These are phyloP conservation scores for Andrena marginata DNA, from an alignment of 2,888 invertebrate species.

Conservation along the genomic window DNA sequence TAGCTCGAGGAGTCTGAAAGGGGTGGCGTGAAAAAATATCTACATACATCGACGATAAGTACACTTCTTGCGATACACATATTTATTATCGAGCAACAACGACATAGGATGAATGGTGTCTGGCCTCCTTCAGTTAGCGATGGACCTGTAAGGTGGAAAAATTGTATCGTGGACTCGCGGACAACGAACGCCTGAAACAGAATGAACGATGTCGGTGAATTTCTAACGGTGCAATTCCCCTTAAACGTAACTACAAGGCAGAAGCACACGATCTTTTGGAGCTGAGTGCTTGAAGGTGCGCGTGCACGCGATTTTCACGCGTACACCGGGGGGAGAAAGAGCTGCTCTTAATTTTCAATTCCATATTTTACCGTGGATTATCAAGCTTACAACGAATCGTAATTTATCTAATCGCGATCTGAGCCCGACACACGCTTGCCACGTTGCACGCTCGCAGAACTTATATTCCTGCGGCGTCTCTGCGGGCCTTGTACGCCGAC, in stretches of 20 bases:
- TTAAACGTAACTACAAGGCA: conserved; percentile 1
- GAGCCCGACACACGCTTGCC: conserved; percentile 22
- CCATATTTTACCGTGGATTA: conserved; percentile 44
- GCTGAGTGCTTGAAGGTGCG: background rate
- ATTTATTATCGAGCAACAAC: conserved; percentile 14
- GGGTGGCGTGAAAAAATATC: background rate
- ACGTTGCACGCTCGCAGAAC: conserved; percentile 8
- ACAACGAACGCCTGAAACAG: conserved; percentile 41
- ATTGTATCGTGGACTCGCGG: background rate
- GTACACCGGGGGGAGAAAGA: conserved; percentile 11
- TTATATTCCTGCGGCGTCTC: background rate
- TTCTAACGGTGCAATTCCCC: conserved; percentile 23
- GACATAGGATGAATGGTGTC: background rate
- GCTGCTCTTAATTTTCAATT: conserved; percentile 53
- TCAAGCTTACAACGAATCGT: conserved; percentile 37
- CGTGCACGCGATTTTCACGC: conserved; percentile 49
- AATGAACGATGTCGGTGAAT: conserved; percentile 19
- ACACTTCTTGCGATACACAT: background rate
- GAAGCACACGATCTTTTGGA: background rate
- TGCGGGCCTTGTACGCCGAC: background rate
- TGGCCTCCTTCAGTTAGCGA: background rate
- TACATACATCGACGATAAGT: conserved; percentile 1
- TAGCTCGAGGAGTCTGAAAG: background rate
- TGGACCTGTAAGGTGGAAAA: background rate
- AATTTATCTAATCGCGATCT: conserved; percentile 61